Conservation (phyloP, 2,113 vertebrate species). For the Pungitius pungitius region DNA sequence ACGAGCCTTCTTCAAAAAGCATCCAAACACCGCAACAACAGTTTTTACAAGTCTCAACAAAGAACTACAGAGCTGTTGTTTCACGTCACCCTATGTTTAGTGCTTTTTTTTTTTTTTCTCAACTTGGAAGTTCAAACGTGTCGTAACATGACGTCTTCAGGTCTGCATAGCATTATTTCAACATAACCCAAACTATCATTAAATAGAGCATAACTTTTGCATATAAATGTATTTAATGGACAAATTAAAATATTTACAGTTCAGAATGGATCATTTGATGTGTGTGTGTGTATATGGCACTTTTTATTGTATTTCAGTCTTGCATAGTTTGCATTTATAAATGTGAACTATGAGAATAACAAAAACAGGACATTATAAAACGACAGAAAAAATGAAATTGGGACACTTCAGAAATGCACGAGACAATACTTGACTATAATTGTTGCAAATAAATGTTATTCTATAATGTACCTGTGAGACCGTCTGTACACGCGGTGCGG, state of each 20-base stretch:
- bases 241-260: too few species aligned
- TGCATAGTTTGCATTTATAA: neutral
- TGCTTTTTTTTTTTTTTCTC: conserved; percentile 46
- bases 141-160: conserved; percentile 16
- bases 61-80: neutral
- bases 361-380: neutral
- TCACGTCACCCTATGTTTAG: conserved; percentile 39
- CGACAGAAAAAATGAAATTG: neutral
- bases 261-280: conserved; percentile 15
- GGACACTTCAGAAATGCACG: neutral
- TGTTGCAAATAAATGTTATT: neutral
- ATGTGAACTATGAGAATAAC: neutral
- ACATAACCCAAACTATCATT: too few species aligned
- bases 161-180: neutral
- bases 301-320: too few species aligned
- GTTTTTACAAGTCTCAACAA: conserved; percentile 33
- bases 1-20: neutral
- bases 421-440: neutral
- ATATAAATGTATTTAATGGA: too few species aligned
- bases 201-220: too few species aligned
- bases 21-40: neutral
- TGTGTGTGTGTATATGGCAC: neutral
- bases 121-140: conserved; percentile 22
- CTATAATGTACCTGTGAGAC: neutral
- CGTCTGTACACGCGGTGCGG: neutral